Base-by-base conservation (phyloP, 2,888 invertebrate species). In the Xestia rhomboidea region DNA sequence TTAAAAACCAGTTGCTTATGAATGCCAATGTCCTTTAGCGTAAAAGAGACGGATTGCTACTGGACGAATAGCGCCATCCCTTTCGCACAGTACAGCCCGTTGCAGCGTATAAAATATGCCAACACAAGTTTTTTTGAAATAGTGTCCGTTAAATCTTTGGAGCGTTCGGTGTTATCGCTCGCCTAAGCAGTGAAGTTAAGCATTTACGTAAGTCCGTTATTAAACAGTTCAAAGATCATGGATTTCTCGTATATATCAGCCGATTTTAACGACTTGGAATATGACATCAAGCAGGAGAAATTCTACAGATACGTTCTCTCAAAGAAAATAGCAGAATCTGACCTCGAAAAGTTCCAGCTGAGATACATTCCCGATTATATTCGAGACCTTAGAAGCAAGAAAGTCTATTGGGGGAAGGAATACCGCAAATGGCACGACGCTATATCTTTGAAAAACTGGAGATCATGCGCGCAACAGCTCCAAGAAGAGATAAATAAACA, bases 321-420 rank as follows among this genome's bases (percentile, higher is more conserved):
- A n/a, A 15, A 7, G 24, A 21, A 46, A 3, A 18, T 71, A 62
- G 24, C 46, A 1, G 44, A 63, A n/a, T 18, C 3, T 24, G 71
- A 44, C 0, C 71, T 71, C 34, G 24, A 71, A 4, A 24, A 18
- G 5, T 2, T 71, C 11, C 11, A 11, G 5, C 63, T 71, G 2
- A 30, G 63, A n/a, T 71, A 71, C 15, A 71, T 63, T n/a, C 71
- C 71, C 18, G 71, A 63, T 21, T 34, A 63, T 13, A 34, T 71
- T 18, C 30, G 46, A 30, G 63, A 71, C 1, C 63, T 63, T 6
- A 46, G 34, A n/a, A 46, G 4, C 7, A 46, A 63, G 8, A 46
- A 63, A 3, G n/a, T 34, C 4, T 46, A 34, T 24, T 71, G 71
- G 71, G 63, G 46, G 1, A 18, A 71, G 24, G 71, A 71, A 34